A percentile compares a stretch with the other conserved stretches of the same genome.
Conservation (phyloP, 2,888 invertebrate genomes). For the Apotomis turbidana region DNA sequence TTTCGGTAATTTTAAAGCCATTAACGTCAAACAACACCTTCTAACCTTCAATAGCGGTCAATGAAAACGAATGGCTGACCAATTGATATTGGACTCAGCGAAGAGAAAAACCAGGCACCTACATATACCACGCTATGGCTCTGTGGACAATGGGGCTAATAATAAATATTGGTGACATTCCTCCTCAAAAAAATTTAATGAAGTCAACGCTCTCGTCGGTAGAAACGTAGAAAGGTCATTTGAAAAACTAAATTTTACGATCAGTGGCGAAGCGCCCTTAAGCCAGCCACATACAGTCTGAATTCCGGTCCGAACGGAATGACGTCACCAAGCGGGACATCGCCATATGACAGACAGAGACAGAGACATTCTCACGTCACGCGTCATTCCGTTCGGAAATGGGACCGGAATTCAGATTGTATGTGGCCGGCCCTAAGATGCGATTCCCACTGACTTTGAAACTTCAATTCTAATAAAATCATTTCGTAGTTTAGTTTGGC, state of each 20-base stretch:
- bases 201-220: conserved; percentile 5
- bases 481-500: no score
- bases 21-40: conserved; percentile 17
- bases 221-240: conserved; percentile 9
- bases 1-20: conserved; percentile 9
- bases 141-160: conserved; percentile 21
- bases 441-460: no score
- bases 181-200: conserved; percentile 15
- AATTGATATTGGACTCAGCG: conserved; percentile 31
- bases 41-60: conserved; percentile 44
- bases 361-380: no score
- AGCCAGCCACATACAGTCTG: no score
- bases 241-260: conserved; percentile 1
- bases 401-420: no score
- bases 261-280: no score
- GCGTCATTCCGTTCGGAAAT: no score
- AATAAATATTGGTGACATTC: conserved; percentile 19
- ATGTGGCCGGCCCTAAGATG: no score
- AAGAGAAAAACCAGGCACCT: conserved; percentile 19
- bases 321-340: no score
- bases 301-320: no score
- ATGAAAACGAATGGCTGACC: conserved; percentile 45
- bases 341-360: no score
- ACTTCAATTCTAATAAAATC: no score
- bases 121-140: conserved; percentile 16